Conservation (phyloP, 2,113 vertebrate genomes). For the Sorex fumeus region DNA sequence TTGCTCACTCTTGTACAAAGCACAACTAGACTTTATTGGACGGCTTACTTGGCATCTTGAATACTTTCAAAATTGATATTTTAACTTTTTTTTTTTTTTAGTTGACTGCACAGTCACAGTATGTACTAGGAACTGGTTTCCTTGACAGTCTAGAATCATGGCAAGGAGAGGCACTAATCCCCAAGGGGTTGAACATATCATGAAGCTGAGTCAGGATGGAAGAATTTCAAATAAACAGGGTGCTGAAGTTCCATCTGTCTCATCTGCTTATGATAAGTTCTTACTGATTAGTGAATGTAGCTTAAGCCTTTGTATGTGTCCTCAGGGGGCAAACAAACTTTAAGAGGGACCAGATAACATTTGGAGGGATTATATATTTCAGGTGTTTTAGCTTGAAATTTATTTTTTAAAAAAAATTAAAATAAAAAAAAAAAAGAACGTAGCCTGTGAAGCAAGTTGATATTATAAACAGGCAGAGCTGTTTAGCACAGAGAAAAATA, state of each 20-base stretch:
- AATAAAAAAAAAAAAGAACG: constrained; percentile 78
- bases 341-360: constrained; percentile 85
- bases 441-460: constrained; percentile 77
- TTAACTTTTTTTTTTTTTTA: constrained; percentile 71
- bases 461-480: constrained; percentile 69
- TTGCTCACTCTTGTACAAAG: constrained; percentile 77
- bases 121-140: constrained; percentile 79
- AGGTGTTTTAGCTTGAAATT: constrained; percentile 86
- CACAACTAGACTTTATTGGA: constrained; percentile 82
- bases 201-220: constrained; percentile 81
- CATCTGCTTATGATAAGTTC: constrained; percentile 79
- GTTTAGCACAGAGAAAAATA: constrained; percentile 72
- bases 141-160: constrained; percentile 81
- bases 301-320: constrained; percentile 80
- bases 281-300: constrained; percentile 78
- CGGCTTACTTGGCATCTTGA: constrained; percentile 75
- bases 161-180: constrained; percentile 75
- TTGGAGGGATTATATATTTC: constrained; percentile 84
- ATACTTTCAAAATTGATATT: constrained; percentile 75
- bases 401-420: constrained; percentile 80
- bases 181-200: constrained; percentile 78
- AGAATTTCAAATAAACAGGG: constrained; percentile 84
- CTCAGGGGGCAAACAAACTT: constrained; percentile 77
- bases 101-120: constrained; percentile 73
- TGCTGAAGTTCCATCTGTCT: constrained; percentile 84